phyloP scores from a whole-genome alignment of 2,888 invertebrate species.

The Morpho helenor region DNA sequence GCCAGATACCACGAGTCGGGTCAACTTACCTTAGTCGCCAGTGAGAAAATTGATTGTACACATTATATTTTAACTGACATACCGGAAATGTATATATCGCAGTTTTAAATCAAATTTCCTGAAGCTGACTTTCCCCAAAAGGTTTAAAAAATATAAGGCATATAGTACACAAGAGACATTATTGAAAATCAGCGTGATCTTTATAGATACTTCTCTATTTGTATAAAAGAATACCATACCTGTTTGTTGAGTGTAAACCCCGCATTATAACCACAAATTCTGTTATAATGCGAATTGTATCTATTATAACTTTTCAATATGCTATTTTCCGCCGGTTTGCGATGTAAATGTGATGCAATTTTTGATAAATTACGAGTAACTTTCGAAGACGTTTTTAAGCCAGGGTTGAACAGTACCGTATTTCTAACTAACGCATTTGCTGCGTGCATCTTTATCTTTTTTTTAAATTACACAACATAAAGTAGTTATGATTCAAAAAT shows the following conservation, averaged over 20 bases:
- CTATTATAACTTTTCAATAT: conserved; percentile 25
- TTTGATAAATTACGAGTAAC: conserved; percentile 57
- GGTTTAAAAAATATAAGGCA: too few species aligned
- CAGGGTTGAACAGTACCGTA: conserved; percentile 48
- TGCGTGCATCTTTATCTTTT: conserved; percentile 53
- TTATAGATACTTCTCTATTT: too few species aligned
- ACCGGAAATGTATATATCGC: too few species aligned
- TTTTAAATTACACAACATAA: conserved; percentile 23
- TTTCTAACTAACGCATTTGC: conserved; percentile 58
- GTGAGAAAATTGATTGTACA: too few species aligned
- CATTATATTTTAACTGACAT: too few species aligned
- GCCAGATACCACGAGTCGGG: too few species aligned
- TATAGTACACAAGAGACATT: too few species aligned
- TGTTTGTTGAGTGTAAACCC: conserved; percentile 19
- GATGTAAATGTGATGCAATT: conserved; percentile 62
- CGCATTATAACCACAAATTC: conserved; percentile 43
- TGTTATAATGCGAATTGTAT: conserved; percentile 26
- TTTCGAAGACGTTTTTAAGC: conserved; percentile 46
- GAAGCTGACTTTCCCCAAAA: too few species aligned
- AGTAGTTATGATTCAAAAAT: conserved; percentile 43
- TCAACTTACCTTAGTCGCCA: too few species aligned
- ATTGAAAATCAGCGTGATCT: too few species aligned
- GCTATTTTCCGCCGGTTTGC: conserved; percentile 43
- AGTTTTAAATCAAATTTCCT: too few species aligned
- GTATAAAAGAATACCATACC: conserved; percentile 7